These are phyloP conservation scores for Yponomeuta plumbellus DNA, from an alignment of 2,888 invertebrate species.

Conservation along the genomic window DNA sequence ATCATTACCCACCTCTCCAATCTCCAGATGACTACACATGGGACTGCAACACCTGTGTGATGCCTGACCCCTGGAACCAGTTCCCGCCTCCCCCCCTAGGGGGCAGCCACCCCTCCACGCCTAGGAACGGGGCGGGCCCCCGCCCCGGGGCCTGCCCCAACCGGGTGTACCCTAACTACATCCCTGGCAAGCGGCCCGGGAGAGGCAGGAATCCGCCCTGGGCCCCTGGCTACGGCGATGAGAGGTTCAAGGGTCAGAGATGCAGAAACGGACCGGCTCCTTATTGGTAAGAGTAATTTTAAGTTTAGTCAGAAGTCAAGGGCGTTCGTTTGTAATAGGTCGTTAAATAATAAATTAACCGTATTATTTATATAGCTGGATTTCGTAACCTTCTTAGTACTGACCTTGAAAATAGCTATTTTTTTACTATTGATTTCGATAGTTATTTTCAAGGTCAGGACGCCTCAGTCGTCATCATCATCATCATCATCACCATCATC, in stretches of 20 bases:
- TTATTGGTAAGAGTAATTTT: conserved; percentile 48
- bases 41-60: conserved; percentile 48
- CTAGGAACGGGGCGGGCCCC: conserved; percentile 52
- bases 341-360: too few relatives aligned
- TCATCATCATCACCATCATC: too few relatives aligned
- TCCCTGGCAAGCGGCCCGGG: conserved; percentile 45
- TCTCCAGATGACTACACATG: conserved; percentile 56
- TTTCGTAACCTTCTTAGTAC: too few relatives aligned
- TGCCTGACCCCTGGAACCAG: conserved; percentile 56
- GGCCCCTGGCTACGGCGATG: conserved; percentile 56
- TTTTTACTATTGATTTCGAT: too few relatives aligned
- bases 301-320: background rate
- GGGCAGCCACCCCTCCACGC: conserved; percentile 50
- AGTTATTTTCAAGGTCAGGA: too few relatives aligned
- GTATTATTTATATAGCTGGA: too few relatives aligned
- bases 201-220: conserved; percentile 57
- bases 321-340: too few relatives aligned
- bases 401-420: too few relatives aligned
- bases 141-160: conserved; percentile 52
- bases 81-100: conserved; percentile 47
- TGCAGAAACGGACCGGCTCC: conserved; percentile 57
- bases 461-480: too few relatives aligned
- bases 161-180: conserved; percentile 44
- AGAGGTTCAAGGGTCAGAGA: conserved; percentile 58
- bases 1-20: background rate